Conservation (phyloP, 2,113 vertebrate species). For the Indicator maculatus region DNA sequence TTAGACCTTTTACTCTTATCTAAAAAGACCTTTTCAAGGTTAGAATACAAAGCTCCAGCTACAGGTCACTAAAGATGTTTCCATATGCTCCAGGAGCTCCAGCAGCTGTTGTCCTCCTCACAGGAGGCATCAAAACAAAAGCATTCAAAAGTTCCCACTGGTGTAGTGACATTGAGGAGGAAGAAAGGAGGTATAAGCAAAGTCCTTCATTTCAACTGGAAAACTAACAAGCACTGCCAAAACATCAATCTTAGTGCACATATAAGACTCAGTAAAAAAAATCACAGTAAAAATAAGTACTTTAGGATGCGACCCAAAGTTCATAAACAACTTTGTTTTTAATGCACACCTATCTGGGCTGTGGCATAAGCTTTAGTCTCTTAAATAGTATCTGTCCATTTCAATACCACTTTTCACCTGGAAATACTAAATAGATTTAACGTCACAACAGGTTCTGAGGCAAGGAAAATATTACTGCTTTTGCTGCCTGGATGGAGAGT, state of each 20-base stretch:
- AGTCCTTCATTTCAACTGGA: background rate
- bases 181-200: background rate
- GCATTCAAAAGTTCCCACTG: background rate
- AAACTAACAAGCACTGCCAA: background rate
- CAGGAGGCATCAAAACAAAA: background rate
- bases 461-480: conserved; percentile 2
- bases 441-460: background rate
- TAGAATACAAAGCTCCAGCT: background rate
- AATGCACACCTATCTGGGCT: background rate
- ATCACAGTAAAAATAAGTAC: background rate
- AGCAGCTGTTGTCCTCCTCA: background rate
- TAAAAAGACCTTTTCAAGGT: background rate
- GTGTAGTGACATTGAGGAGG: background rate
- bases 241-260: background rate
- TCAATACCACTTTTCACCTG: background rate
- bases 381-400: background rate
- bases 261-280: background rate
- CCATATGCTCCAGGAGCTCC: background rate
- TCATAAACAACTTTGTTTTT: background rate
- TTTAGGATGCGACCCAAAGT: background rate
- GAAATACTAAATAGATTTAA: background rate
- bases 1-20: background rate
- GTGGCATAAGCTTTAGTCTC: background rate
- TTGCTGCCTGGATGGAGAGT: background rate
- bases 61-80: background rate